Evolutionary conservation across 92 coral and sea anemone species (phyloP).

Genomic region (Paramuricea clavata): DNA sequence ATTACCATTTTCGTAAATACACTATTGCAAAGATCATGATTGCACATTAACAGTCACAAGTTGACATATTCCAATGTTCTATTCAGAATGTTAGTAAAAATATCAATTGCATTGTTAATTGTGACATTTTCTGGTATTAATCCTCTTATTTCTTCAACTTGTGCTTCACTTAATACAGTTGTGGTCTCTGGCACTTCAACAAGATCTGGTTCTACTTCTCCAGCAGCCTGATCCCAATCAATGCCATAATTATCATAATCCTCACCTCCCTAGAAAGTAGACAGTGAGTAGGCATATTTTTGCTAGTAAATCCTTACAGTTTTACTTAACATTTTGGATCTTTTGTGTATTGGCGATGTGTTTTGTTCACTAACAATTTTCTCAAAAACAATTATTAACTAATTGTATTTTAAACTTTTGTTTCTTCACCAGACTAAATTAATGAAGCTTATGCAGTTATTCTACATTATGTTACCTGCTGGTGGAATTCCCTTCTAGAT

Average conservation of each 20-base stretch:
- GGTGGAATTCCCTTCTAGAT: too few relatives aligned
- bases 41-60: background rate
- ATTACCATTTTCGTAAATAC: too few relatives aligned
- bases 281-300: background rate
- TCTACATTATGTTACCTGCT: too few relatives aligned
- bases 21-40: background rate
- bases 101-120: slow-evolving; percentile 16
- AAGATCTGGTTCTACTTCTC: slow-evolving; percentile 31
- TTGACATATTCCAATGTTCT: background rate
- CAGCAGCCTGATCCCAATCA: slow-evolving; percentile 14
- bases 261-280: slow-evolving; percentile 4
- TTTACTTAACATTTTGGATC: background rate
- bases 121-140: slow-evolving; percentile 28
- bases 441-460: background rate
- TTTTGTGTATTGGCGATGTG: background rate
- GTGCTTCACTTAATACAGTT: slow-evolving; percentile 5
- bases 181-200: slow-evolving; percentile 36
- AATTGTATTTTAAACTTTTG: too few relatives aligned
- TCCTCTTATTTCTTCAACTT: slow-evolving; percentile 7
- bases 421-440: background rate
- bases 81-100: slow-evolving; percentile 16
- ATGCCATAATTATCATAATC: background rate
- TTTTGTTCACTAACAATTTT: too few relatives aligned
- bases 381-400: too few relatives aligned
- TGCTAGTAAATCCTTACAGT: background rate